Percentiles rank a stretch among this genome's conserved stretches.
Conservation (phyloP, 2,888 invertebrate species). For the Parnassius smintheus region DNA sequence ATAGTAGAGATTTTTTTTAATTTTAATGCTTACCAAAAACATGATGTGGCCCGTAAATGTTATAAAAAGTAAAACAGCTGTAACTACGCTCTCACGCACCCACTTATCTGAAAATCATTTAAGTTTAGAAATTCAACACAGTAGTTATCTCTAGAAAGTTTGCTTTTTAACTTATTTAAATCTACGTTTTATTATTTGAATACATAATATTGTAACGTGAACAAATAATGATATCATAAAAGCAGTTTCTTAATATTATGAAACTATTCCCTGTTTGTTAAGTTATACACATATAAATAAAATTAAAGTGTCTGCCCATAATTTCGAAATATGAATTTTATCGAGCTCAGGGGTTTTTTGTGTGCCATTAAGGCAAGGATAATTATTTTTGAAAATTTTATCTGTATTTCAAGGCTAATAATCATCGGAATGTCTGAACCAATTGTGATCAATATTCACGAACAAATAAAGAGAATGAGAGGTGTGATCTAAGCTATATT, state of each 20-base stretch:
- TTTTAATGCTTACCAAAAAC: conserved; percentile 80
- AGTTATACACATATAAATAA: not conserved
- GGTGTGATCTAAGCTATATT: no score
- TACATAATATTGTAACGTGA: not conserved
- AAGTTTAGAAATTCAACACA: not conserved
- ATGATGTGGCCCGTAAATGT: conserved; percentile 85
- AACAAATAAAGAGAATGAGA: no score
- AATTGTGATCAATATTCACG: no score
- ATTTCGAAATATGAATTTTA: no score
- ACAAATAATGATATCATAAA: not conserved
- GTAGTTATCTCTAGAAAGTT: not conserved
- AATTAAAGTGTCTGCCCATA: no score
- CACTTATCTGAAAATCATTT: conserved; percentile 75
- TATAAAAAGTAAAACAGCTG: conserved; percentile 84
- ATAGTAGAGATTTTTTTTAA: not conserved
- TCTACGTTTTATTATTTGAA: no score
- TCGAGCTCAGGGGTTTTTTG: no score
- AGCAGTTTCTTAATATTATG: not conserved
- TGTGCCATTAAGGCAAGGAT: no score
- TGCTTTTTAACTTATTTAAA: no score
- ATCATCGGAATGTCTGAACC: no score
- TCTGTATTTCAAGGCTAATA: no score
- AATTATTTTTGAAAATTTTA: no score
- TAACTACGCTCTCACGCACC: conserved; percentile 88
- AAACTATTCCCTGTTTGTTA: not conserved